A percentile compares a stretch with the other conserved stretches of the same genome.
These are phyloP conservation scores for Noturus placidus DNA, from an alignment of 2,113 vertebrate species.

Conservation along the genomic window DNA sequence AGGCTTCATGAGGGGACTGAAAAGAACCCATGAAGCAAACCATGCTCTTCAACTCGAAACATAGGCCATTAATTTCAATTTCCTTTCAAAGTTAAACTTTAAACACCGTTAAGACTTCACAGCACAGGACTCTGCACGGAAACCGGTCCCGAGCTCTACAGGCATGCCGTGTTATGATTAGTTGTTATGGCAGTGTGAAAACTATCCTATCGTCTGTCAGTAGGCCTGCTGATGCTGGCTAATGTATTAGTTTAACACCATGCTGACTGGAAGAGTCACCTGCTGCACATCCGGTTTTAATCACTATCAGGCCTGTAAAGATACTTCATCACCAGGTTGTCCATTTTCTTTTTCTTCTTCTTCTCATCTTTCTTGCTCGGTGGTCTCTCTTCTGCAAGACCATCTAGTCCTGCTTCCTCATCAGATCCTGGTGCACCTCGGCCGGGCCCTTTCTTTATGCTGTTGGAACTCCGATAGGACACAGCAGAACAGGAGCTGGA, in stretches of 20 bases:
- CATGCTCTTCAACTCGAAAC: slow-evolving; percentile 15
- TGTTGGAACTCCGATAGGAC: slow-evolving; percentile 88
- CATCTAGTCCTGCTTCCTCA: slow-evolving; percentile 55
- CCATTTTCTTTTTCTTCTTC: slow-evolving; percentile 85
- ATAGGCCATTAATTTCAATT: slow-evolving; percentile 26
- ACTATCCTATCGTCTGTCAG: slow-evolving; percentile 13
- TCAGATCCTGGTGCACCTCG: slow-evolving; percentile 13
- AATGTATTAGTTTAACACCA: slow-evolving; percentile 60
- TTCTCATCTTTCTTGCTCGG: slow-evolving; percentile 79
- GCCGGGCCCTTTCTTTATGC: slow-evolving; percentile 81
- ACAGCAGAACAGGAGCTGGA: slow-evolving; percentile 77
- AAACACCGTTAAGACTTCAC: slow-evolving; percentile 9
- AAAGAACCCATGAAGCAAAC: slow-evolving; percentile 23
- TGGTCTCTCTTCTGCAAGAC: slow-evolving; percentile 33
- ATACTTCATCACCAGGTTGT: slow-evolving; percentile 96
- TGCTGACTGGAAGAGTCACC: slow-evolving; percentile 65
- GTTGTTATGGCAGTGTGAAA: slow-evolving; percentile 12
- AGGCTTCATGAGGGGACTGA: slow-evolving; percentile 26
- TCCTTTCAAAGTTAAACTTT: slow-evolving; percentile 10
- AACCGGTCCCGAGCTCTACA: slow-evolving; percentile 4
- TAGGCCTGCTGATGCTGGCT: background rate
- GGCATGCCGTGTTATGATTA: slow-evolving; percentile 39
- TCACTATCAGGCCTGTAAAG: slow-evolving; percentile 95
- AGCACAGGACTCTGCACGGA: background rate
- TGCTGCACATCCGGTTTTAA: slow-evolving; percentile 73